These are phyloP conservation scores for Pissodes strobi DNA, from an alignment of 1,140 invertebrate species.

Conservation along the genomic window DNA sequence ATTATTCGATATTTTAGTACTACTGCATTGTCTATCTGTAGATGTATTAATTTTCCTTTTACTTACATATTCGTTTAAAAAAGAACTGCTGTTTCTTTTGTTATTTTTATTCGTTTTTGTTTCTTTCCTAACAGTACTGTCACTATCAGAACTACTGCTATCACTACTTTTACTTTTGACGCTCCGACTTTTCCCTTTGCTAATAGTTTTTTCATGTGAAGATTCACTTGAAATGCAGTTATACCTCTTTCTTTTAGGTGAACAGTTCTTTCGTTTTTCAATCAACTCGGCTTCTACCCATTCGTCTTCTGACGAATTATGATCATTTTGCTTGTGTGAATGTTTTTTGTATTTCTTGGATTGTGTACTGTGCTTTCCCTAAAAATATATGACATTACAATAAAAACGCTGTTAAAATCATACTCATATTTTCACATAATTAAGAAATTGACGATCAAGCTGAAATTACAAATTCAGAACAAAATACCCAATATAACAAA, in stretches of 20 bases:
- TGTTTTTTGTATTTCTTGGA: conserved; percentile 23
- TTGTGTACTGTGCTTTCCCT: conserved; percentile 30
- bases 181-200: neutral
- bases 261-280: neutral
- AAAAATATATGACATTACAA: too few species aligned
- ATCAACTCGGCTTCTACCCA: conserved; percentile 35
- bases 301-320: conserved; percentile 32
- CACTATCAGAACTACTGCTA: neutral
- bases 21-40: neutral
- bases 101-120: neutral
- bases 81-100: neutral
- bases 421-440: neutral
- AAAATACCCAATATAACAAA: too few species aligned
- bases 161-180: neutral
- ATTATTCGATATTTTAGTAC: neutral
- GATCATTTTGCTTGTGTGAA: neutral
- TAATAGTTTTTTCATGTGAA: neutral
- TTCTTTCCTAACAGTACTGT: too few species aligned
- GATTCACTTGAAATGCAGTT: neutral
- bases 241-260: neutral
- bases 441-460: too few species aligned
- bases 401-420: neutral
- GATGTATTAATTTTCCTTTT: neutral
- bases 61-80: too few species aligned
- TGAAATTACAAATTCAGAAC: too few species aligned